These are phyloP conservation scores for Oncorhynchus kisutch DNA, from an alignment of 2,113 vertebrate species.

Conservation along the genomic window DNA sequence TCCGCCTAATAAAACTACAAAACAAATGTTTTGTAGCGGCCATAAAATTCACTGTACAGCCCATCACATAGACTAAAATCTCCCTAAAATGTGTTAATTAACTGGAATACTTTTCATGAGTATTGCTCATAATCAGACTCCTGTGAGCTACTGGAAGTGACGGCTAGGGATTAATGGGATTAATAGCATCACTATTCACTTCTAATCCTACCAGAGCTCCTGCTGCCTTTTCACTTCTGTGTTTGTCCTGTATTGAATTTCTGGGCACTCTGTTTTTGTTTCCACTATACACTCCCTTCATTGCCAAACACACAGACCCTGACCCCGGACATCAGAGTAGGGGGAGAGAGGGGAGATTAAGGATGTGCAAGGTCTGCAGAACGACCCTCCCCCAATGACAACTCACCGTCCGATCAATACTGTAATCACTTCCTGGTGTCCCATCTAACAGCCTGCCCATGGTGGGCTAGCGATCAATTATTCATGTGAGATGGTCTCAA, in stretches of 20 bases:
- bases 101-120: neutral
- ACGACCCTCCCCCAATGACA: neutral
- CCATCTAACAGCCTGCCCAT: neutral
- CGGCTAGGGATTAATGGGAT: neutral
- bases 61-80: neutral
- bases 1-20: slow-evolving; percentile 15
- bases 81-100: neutral
- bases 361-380: slow-evolving; percentile 1
- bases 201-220: no score
- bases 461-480: neutral
- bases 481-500: neutral
- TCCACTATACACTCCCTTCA: no score
- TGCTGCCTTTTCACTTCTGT: no score
- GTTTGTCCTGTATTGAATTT: no score
- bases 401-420: neutral
- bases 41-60: slow-evolving; percentile 11
- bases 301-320: neutral
- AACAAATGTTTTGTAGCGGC: slow-evolving; percentile 14
- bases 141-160: neutral
- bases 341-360: neutral
- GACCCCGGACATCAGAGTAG: neutral
- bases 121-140: neutral
- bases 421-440: slow-evolving; percentile 9
- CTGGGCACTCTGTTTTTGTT: no score
- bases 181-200: neutral